These are phyloP conservation scores for Melanotaenia nigrans DNA, from an alignment of 2,797 vertebrate genomes.

Conservation along the genomic window DNA sequence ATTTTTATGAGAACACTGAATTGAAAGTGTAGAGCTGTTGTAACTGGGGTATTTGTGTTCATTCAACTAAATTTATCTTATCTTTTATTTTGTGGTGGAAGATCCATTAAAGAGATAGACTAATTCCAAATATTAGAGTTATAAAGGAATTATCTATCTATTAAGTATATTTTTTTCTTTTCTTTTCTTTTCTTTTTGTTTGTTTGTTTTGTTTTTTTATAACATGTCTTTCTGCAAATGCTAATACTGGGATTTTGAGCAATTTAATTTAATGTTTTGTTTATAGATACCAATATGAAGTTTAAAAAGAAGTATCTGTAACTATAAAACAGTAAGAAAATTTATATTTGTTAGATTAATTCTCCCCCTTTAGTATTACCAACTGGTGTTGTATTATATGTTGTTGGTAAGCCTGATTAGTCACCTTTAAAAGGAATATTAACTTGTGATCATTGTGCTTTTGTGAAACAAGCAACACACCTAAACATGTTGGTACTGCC, in stretches of 20 bases:
- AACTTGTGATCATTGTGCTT: not conserved
- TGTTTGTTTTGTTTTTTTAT: not conserved
- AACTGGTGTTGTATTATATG: not conserved
- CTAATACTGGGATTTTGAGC: not conserved
- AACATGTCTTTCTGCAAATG: not conserved
- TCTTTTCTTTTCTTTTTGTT: not conserved
- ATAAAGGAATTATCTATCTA: not conserved
- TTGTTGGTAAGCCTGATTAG: not conserved
- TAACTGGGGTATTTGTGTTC: not conserved
- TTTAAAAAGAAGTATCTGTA: not conserved
- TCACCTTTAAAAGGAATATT: not conserved
- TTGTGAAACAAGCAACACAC: not conserved
- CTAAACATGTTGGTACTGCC: not conserved
- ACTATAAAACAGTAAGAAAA: not conserved
- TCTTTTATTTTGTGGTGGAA: not conserved
- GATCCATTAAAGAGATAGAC: not conserved
- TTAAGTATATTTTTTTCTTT: not conserved
- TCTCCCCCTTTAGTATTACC: not conserved
- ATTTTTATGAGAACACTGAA: slow-evolving; percentile 11
- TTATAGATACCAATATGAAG: not conserved
- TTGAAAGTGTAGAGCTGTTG: not conserved
- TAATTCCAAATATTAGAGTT: not conserved
- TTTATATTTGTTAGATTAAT: no score
- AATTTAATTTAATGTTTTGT: not conserved
- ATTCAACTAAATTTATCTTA: not conserved